phyloP scores from a whole-genome alignment of 2,797 vertebrate genomes.

The Clarias pachynema region DNA sequence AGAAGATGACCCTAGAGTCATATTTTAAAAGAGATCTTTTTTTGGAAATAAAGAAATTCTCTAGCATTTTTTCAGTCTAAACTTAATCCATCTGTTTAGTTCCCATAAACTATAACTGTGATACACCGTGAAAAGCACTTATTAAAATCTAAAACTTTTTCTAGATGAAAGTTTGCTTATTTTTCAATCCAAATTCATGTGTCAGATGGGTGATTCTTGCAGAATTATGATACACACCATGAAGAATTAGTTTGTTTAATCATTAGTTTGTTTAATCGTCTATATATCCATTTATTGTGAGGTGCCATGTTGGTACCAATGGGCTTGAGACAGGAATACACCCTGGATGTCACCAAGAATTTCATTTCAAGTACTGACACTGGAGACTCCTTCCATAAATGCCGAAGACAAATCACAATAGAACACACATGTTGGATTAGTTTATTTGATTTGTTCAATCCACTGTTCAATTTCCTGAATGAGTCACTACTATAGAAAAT shows the following conservation, averaged over 20 bases:
- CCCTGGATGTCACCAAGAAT: not conserved
- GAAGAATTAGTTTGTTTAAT: not conserved
- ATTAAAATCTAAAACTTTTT: not conserved
- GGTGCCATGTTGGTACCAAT: not conserved
- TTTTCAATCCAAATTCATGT: not conserved
- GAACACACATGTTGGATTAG: too few species aligned
- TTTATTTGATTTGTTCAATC: too few species aligned
- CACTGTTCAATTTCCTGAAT: too few species aligned
- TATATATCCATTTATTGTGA: not conserved
- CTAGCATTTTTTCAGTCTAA: not conserved
- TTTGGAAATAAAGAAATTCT: not conserved
- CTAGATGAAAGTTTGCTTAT: not conserved
- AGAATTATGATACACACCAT: not conserved
- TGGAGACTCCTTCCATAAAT: too few species aligned
- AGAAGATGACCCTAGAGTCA: not conserved
- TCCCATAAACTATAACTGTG: not conserved
- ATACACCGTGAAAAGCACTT: not conserved
- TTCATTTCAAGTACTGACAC: too few species aligned
- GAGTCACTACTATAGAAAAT: too few species aligned
- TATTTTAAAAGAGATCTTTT: not conserved
- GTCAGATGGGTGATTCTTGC: not conserved
- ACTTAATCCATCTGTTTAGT: not conserved
- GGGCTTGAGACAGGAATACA: not conserved
- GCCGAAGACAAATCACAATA: too few species aligned
- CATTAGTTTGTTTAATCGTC: not conserved